Evolutionary conservation across 1,140 invertebrate species (phyloP).

Genomic region (Drosophila leontia): DNA sequence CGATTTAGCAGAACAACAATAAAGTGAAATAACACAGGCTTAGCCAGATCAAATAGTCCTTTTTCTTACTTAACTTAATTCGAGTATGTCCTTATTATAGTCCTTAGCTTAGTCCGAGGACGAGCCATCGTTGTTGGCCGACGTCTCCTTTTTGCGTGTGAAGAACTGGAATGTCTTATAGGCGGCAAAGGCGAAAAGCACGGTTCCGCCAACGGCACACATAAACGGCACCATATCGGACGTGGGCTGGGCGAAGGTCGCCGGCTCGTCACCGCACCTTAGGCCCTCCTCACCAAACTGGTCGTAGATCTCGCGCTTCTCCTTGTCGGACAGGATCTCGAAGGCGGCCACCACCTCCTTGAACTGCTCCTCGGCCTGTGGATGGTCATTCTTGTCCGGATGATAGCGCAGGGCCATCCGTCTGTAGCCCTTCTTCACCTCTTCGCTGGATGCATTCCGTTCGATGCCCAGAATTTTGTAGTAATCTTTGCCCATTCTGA

Average conservation of each 20-base stretch:
- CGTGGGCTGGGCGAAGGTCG: slow-evolving; percentile 40
- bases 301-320: slow-evolving; percentile 64
- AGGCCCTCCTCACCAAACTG: slow-evolving; percentile 58
- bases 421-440: slow-evolving; percentile 59
- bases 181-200: slow-evolving; percentile 66
- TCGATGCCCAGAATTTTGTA: slow-evolving; percentile 58
- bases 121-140: slow-evolving; percentile 34
- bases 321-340: slow-evolving; percentile 63
- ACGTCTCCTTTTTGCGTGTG: slow-evolving; percentile 50
- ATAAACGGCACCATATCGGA: slow-evolving; percentile 67
- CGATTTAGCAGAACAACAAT: background rate
- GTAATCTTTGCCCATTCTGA: slow-evolving; percentile 59
- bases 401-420: slow-evolving; percentile 67
- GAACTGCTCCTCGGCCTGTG: slow-evolving; percentile 58
- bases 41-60: background rate
- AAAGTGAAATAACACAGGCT: background rate
- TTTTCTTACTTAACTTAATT: background rate
- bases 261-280: slow-evolving; percentile 13
- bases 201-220: slow-evolving; percentile 62
- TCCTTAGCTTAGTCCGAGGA: slow-evolving; percentile 39
- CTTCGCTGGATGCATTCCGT: slow-evolving; percentile 43
- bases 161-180: slow-evolving; percentile 69
- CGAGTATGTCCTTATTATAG: background rate
- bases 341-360: slow-evolving; percentile 61
- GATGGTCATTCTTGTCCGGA: slow-evolving; percentile 70